Percentiles rank a stretch among this genome's conserved stretches.
These are phyloP conservation scores for Lateolabrax maculatus DNA, from an alignment of 2,797 vertebrate species.

Conservation along the genomic window DNA sequence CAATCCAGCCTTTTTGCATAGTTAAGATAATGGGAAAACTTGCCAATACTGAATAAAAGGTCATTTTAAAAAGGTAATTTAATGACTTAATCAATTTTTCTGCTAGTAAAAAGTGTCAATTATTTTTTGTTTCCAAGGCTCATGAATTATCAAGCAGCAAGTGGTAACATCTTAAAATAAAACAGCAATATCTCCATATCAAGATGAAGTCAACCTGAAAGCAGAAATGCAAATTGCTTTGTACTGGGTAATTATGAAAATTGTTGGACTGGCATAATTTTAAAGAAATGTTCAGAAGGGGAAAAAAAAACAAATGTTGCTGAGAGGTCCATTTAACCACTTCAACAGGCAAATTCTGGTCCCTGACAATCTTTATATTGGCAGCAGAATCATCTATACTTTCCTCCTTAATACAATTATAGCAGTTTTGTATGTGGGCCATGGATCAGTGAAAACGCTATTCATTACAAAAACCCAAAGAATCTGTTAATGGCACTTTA, in stretches of 20 bases:
- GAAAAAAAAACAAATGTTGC: neutral
- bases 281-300: slow-evolving; percentile 2
- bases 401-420: slow-evolving; percentile 47
- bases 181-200: slow-evolving; percentile 4
- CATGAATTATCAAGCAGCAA: slow-evolving; percentile 3
- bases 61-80: neutral
- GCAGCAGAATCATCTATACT: slow-evolving; percentile 26
- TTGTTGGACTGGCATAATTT: slow-evolving; percentile 12
- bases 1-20: neutral
- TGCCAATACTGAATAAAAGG: neutral
- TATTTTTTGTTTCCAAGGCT: neutral
- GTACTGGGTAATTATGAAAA: slow-evolving; percentile 25
- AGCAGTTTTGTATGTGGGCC: slow-evolving; percentile 40
- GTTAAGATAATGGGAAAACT: neutral
- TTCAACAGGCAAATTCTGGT: slow-evolving; percentile 24
- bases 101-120: neutral
- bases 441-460: slow-evolving; percentile 58
- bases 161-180: neutral
- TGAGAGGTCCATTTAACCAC: slow-evolving; percentile 36
- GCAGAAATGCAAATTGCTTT: slow-evolving; percentile 22
- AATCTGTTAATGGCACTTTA: slow-evolving; percentile 69
- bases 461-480: slow-evolving; percentile 59
- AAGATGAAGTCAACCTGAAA: slow-evolving; percentile 12
- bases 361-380: slow-evolving; percentile 35
- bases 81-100: neutral